A percentile compares a stretch with the other conserved stretches of the same genome.
These are phyloP conservation scores for Andrena fulva DNA, from an alignment of 2,888 invertebrate genomes.

Conservation along the genomic window DNA sequence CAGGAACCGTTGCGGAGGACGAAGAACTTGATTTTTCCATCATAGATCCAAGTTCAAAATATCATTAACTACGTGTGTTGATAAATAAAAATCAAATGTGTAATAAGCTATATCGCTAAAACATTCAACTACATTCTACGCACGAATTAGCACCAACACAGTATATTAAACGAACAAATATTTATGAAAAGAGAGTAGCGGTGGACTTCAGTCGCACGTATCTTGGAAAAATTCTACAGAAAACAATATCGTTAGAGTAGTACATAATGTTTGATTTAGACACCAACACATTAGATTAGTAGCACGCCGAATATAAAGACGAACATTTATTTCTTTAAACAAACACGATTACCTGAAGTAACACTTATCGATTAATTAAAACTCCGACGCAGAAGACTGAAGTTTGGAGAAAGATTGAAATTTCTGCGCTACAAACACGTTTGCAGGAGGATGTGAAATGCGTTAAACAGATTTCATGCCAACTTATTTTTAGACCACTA, in stretches of 20 bases:
- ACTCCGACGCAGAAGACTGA: background rate
- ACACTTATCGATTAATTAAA: background rate
- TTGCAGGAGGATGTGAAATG: constrained; percentile 22
- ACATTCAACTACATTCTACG: background rate
- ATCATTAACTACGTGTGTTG: background rate
- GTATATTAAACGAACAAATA: background rate
- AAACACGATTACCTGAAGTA: background rate
- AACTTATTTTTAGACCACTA: constrained; percentile 53
- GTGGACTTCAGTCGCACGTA: background rate
- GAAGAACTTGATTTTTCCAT: constrained; percentile 46
- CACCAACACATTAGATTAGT: background rate
- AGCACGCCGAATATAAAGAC: background rate
- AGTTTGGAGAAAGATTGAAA: background rate
- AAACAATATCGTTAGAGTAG: background rate
- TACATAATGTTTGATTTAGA: background rate
- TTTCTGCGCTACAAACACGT: constrained; percentile 2
- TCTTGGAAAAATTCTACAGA: background rate
- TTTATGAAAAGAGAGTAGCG: background rate
- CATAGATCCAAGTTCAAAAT: constrained; percentile 14
- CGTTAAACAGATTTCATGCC: constrained; percentile 13
- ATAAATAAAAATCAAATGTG: background rate
- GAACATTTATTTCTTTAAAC: background rate
- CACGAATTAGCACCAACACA: background rate
- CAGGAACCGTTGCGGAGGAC: constrained; percentile 68
- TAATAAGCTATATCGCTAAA: constrained; percentile 1